Base-by-base conservation (phyloP, 2,888 invertebrate species). In the Gymnoscelis rufifasciata region DNA sequence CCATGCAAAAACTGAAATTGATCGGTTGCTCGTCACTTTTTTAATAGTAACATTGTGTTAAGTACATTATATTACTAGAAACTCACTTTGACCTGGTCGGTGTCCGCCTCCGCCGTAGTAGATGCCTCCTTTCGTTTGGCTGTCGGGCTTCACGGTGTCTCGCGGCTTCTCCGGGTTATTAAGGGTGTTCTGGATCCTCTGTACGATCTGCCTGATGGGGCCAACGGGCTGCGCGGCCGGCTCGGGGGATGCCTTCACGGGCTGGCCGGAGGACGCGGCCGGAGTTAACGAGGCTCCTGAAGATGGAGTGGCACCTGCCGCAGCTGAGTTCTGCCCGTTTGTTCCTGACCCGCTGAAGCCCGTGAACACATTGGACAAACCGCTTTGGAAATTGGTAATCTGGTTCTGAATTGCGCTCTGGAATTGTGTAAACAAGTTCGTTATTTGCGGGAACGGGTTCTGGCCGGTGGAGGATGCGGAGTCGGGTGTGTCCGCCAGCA, bases 1-100 rank as follows among this genome's bases (percentile, higher is more conserved):
- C 82, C 83, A 83, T 23, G 77, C 78, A 27, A 71, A 52, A 67
- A 81, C 83, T 83, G 75, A 54, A 54, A 56, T 51, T 31, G 27
- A 35, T 35, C 19, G 35, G 19, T 15, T 19, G 11, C 15, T 35
- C 19, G 19, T 35, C 19, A 35, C 15, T 19, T 35, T 10, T 5
- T n/a, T n/a, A 6, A n/a, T n/a, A n/a, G 31, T n/a, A 5, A 8
- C n/a, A 33, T 3, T 33, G n/a, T 1, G 15, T 4, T 6, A 33
- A 6, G n/a, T 4, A 15, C n/a, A 4, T 14, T 33, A 33, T n/a
- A n/a, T 33, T 30, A 30, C 30, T 13, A 15, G 33, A 19, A 26
- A 51, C 47, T 53, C 55, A 63, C 62, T 60, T 39, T 54, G 43
- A 33, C 41, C 37, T 6, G 56, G 56, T 3, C 35, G 40, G 7